Evolutionary conservation across 1,140 invertebrate genomes (phyloP), one percentile per base, ranked within the genome.

Genomic region (Leptestheria dahalacensis): DNA sequence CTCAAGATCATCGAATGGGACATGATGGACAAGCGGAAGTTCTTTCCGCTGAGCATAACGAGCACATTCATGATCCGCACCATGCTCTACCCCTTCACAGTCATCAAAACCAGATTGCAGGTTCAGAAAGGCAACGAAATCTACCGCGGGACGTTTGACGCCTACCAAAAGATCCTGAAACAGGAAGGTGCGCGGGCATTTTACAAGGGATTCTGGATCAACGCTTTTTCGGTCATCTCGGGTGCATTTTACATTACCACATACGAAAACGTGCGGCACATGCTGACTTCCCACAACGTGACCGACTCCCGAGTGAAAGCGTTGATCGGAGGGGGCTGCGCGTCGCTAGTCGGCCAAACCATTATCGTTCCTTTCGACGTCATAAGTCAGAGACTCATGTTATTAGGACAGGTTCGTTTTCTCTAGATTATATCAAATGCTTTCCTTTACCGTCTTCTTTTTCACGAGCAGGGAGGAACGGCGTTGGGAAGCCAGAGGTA

Each of bases 51-150:
- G 46, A 95, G 91, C 52, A 86, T 96, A 75, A 72, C 93, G 1
- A 82, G 81, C 66, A 87, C 85, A 2, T 88, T 95, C 69, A 78
- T 82, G 65, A 84, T 97, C 46, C 79, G 95, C 51, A 89, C 88
- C 68, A 79, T 91, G 54, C 77, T 98, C 1, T 98, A 97, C 74
- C 95, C 95, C 0, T 76, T 98, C 61, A 95, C 91, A 29, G 79
- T 98, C n/a, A 89, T 99, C 46, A 97, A 97, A 73, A 97, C 95
- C 1, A 82, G 94, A 63, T 78, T 99, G 26, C 94, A 98, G 77
- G 79, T 92, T 53, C 88, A 91, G 70, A 79, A 84, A 67, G 82
- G 81, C 68, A 86, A 84, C 73, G 82, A 85, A 65, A 77, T 92
- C 51, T 96, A 96, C 69, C 82, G 75, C 64, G 87, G 81, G 71